A percentile compares a stretch with the other conserved stretches of the same genome.
Evolutionary conservation across 1,140 invertebrate species (phyloP).

Genomic region (Meloidogyne floridensis): DNA sequence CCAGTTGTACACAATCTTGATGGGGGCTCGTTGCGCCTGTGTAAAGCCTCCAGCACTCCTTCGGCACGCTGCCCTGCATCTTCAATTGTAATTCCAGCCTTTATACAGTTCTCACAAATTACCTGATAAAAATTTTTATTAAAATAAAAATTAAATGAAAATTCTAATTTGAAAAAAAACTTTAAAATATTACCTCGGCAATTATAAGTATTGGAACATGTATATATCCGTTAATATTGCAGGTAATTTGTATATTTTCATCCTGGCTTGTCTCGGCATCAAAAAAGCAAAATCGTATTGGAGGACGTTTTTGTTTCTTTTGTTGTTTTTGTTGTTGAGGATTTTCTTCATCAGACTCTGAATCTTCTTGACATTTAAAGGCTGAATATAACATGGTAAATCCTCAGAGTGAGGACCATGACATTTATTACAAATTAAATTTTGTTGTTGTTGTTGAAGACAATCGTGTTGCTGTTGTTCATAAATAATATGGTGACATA

Average conservation of each 20-base stretch:
- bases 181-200: background rate
- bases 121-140: no score
- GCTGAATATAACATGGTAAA: conserved; percentile 18
- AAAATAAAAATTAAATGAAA: no score
- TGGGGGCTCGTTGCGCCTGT: background rate
- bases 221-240: background rate
- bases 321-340: no score
- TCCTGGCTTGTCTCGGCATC: background rate
- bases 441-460: background rate
- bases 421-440: background rate
- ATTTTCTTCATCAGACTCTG: no score
- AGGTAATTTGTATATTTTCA: background rate
- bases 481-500: background rate
- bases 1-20: conserved; percentile 16
- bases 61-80: background rate
- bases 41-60: background rate
- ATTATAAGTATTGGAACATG: conserved; percentile 5
- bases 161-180: no score
- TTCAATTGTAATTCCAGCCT: background rate
- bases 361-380: background rate
- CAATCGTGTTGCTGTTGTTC: background rate
- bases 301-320: no score
- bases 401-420: background rate
- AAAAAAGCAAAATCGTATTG: background rate
- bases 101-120: background rate